phyloP scores from a whole-genome alignment of 2,888 invertebrate genomes.

The Caenorhabditis macrosperma region DNA sequence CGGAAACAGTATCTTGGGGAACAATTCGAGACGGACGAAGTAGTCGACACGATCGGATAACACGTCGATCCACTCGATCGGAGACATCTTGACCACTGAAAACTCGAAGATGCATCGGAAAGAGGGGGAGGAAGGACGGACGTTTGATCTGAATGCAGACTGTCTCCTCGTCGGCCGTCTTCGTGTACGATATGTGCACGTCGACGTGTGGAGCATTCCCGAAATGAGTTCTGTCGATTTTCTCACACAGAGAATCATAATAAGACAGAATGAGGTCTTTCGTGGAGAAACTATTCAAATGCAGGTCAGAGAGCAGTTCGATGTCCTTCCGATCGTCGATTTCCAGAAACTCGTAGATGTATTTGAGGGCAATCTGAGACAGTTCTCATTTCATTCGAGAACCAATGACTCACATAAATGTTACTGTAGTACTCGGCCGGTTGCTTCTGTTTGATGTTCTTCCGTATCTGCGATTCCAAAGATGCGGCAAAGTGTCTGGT shows the following conservation, averaged over 20 bases:
- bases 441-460: constrained; percentile 49
- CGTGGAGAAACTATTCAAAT: constrained; percentile 64
- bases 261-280: constrained; percentile 63
- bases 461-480: constrained; percentile 50
- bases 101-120: background rate
- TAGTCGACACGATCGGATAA: constrained; percentile 69
- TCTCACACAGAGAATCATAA: constrained; percentile 62
- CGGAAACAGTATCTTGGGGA: constrained; percentile 71
- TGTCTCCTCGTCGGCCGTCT: constrained; percentile 16
- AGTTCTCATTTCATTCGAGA: background rate
- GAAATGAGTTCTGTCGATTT: constrained; percentile 36
- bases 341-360: constrained; percentile 56
- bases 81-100: constrained; percentile 64
- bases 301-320: constrained; percentile 39
- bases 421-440: constrained; percentile 63
- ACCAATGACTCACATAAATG: constrained; percentile 55
- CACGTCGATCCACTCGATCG: constrained; percentile 63
- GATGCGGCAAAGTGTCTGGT: constrained; percentile 30
- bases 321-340: constrained; percentile 52
- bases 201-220: constrained; percentile 43
- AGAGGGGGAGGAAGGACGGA: background rate
- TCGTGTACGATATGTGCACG: constrained; percentile 45
- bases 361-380: constrained; percentile 49
- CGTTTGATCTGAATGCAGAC: constrained; percentile 46
- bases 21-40: constrained; percentile 74